phyloP scores from a whole-genome alignment of 1,140 invertebrate species.

The Sitobion miscanthi region DNA sequence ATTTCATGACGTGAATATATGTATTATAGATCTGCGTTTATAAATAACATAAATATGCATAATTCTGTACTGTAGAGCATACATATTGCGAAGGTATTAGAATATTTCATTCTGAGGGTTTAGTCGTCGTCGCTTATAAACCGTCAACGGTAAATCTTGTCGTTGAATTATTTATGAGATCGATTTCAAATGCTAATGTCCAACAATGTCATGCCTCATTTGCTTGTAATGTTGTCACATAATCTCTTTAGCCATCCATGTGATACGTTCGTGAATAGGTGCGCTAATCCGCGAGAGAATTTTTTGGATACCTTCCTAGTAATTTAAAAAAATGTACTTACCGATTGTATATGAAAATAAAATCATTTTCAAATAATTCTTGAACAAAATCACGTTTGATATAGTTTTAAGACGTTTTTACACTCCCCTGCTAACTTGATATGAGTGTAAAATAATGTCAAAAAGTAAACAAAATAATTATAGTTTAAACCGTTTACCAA shows the following conservation, averaged over 20 bases:
- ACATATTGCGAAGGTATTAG: conserved; percentile 31
- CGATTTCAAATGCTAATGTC: conserved; percentile 55
- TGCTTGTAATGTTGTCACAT: conserved; percentile 52
- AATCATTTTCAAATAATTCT: not conserved
- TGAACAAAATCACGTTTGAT: not conserved
- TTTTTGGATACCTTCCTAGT: not conserved
- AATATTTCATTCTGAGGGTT: conserved; percentile 50
- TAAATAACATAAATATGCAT: conserved; percentile 35
- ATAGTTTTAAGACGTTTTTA: not conserved
- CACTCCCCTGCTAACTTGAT: too few relatives aligned
- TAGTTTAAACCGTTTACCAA: not conserved
- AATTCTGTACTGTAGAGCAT: not conserved
- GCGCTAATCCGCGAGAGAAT: not conserved
- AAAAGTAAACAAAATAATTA: not conserved
- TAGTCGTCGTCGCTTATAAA: conserved; percentile 52
- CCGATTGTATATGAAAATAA: not conserved
- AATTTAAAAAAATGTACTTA: not conserved
- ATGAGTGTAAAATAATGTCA: not conserved
- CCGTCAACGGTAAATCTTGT: conserved; percentile 52
- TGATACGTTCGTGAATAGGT: not conserved
- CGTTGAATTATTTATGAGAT: conserved; percentile 56
- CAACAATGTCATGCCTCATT: conserved; percentile 50
- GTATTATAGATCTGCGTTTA: conserved; percentile 13
- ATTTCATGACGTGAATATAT: conserved; percentile 15
- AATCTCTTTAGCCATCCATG: conserved; percentile 30